Conservation (phyloP, 2,888 invertebrate genomes). For the Digitonthophagus gazella region DNA sequence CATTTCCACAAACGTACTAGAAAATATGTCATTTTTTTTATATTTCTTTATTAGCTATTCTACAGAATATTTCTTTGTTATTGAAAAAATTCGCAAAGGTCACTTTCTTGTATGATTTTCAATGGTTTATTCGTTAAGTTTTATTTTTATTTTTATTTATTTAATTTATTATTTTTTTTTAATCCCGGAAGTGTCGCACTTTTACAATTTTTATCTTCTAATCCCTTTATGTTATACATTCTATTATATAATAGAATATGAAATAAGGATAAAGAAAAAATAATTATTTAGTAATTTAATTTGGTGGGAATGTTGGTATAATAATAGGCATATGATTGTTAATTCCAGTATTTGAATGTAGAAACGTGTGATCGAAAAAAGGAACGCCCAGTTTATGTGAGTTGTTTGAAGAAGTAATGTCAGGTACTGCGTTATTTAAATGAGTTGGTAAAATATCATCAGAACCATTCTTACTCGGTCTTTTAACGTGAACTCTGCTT, state of each 20-base stretch:
- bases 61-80: constrained; percentile 16
- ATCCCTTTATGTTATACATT: background rate
- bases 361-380: constrained; percentile 50
- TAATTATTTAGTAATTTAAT: constrained; percentile 33
- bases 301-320: constrained; percentile 51
- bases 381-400: constrained; percentile 51
- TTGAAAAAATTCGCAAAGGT: constrained; percentile 24
- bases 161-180: constrained; percentile 1
- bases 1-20: constrained; percentile 22
- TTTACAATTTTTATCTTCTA: background rate
- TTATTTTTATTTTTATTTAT: background rate
- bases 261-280: too few species aligned
- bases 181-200: background rate
- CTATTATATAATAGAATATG: too few species aligned
- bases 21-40: constrained; percentile 22
- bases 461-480: background rate
- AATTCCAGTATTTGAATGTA: constrained; percentile 46
- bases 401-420: constrained; percentile 42
- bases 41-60: constrained; percentile 17
- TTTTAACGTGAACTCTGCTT: constrained; percentile 48
- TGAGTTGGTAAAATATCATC: background rate
- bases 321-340: constrained; percentile 51
- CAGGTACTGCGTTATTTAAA: constrained; percentile 45
- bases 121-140: constrained; percentile 7
- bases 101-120: constrained; percentile 25